phyloP scores from a whole-genome alignment of 2,797 vertebrate genomes.

The Manis pentadactyla region DNA sequence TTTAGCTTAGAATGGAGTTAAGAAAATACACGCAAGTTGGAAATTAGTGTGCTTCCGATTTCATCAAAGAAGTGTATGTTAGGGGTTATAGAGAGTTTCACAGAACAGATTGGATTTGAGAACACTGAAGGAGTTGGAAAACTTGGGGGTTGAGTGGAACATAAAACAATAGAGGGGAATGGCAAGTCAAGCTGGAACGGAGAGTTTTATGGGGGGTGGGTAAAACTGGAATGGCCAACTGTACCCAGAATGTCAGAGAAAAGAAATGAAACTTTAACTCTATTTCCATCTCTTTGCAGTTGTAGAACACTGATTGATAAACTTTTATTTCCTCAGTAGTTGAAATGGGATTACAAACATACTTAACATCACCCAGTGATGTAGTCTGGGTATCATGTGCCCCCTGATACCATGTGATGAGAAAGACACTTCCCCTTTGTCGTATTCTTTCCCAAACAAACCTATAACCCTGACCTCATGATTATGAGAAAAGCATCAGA shows the following conservation, averaged over 20 bases:
- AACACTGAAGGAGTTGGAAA: constrained; percentile 12
- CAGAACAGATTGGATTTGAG: constrained; percentile 1
- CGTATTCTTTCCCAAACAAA: constrained; percentile 21
- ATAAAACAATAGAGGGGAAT: neutral
- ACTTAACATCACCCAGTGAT: neutral
- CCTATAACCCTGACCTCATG: neutral
- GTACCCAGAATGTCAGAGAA: constrained; percentile 21
- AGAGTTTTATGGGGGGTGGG: neutral
- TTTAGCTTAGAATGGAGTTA: neutral
- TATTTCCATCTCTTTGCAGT: neutral
- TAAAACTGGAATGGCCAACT: neutral
- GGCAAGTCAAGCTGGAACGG: neutral
- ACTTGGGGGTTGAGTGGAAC: neutral
- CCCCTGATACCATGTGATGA: neutral
- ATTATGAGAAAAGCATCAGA: constrained; percentile 1
- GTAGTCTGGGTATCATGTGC: neutral
- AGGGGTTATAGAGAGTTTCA: neutral
- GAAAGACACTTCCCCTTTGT: neutral
- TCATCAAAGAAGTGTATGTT: neutral
- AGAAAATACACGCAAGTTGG: neutral
- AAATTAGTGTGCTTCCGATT: constrained; percentile 1
- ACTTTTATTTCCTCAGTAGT: constrained; percentile 11
- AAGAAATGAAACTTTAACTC: neutral
- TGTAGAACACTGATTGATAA: neutral
- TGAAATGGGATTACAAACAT: constrained; percentile 15